Evolutionary conservation across 2,888 invertebrate species (phyloP), one percentile per base, ranked within the genome.

Genomic region (Poecilus cupreus): DNA sequence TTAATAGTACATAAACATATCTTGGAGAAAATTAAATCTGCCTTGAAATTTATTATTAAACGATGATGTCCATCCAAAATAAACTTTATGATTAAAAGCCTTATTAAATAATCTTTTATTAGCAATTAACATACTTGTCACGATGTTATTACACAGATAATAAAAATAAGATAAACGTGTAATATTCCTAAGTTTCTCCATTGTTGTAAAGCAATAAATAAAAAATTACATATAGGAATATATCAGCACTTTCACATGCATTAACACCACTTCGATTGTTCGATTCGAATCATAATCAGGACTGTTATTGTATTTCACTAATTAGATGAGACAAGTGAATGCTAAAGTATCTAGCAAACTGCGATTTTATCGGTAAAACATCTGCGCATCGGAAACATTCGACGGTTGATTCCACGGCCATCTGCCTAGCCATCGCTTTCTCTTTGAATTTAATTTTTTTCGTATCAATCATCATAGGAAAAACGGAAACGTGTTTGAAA

Each of bases 381-480:
- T 75, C 75, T 75, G 75, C n/a, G 24, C n/a, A 32, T 49, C 37
- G 20, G 51, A 75, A 75, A 75, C 75, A 75, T 51, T 26, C n/a
- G 75, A 75, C 39, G 60, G 10, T 75, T n/a, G 16, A 54, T 60
- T 54, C 37, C 77, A 26, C 18, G 39, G 43, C 77, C 39, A 77
- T 77, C 77, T 60, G 77, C 39, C 20, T 77, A 77, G 37, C 20
- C 43, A 46, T 77, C 64, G 77, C 77, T 77, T 77, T 77, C 77
- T 77, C 77, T 77, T 76, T 46, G 60, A 77, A 26, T 60, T 77
- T 64, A 64, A 60, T 60, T 77, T 77, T n/a, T 60, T 77, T 64
- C 64, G 54, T 43, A 77, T 77, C 77, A 77, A 46, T 77, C 76
- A 72, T 72, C 74, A 37, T 24, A 60, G 51, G 24, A 75, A 75